Conservation (phyloP, 2,888 invertebrate species). For the Periphyllus acericola region DNA sequence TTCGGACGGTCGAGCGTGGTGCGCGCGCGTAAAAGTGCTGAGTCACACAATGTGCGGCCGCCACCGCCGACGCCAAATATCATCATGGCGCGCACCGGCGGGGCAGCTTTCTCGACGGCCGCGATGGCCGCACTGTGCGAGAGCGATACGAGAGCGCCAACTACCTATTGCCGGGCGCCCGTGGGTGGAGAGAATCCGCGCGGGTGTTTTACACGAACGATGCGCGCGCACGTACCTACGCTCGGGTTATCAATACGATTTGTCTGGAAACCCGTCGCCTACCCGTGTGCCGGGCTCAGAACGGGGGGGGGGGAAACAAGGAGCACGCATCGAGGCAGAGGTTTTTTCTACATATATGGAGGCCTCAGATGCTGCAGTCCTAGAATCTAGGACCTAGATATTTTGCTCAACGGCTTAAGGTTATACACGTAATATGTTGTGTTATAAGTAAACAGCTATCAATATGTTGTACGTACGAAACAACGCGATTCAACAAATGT, state of each 20-base stretch:
- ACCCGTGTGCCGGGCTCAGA: too few species aligned
- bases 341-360: too few species aligned
- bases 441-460: too few species aligned
- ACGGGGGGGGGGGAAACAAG: too few species aligned
- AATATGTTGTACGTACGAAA: too few species aligned
- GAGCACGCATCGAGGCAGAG: too few species aligned
- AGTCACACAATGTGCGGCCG: neutral
- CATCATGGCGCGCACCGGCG: slow-evolving; percentile 22
- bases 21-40: neutral
- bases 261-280: neutral
- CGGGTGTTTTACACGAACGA: neutral
- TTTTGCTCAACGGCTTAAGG: too few species aligned
- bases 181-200: slow-evolving; percentile 41
- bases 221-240: slow-evolving; percentile 1
- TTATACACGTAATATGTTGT: too few species aligned
- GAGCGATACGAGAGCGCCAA: slow-evolving; percentile 12
- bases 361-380: too few species aligned
- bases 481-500: too few species aligned
- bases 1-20: neutral
- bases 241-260: neutral
- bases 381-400: too few species aligned
- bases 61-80: neutral
- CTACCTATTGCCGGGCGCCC: neutral
- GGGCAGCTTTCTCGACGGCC: slow-evolving; percentile 37
- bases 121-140: slow-evolving; percentile 51